These are phyloP conservation scores for Triplophysa tibetana DNA, from an alignment of 2,113 vertebrate species.

Conservation along the genomic window DNA sequence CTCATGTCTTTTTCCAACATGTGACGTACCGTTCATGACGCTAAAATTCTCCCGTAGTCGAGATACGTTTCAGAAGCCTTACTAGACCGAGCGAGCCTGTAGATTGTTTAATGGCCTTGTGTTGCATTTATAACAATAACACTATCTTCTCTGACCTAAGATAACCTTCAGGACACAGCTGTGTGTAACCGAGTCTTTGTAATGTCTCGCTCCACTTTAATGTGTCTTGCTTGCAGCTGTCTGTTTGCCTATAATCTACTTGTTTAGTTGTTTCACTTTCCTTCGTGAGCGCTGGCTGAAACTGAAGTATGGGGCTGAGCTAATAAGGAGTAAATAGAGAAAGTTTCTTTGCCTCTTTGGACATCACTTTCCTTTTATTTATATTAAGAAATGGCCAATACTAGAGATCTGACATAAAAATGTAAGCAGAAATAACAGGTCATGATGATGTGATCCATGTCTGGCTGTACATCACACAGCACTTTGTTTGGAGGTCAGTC, in stretches of 20 bases:
- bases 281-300: too few relatives aligned
- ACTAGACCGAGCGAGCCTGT: not conserved
- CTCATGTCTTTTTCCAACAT: too few relatives aligned
- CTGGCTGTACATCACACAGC: conserved; percentile 30
- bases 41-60: not conserved
- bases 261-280: not conserved
- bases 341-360: not conserved
- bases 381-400: not conserved
- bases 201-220: not conserved
- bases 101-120: conserved; percentile 1
- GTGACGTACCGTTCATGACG: too few relatives aligned
- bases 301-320: too few relatives aligned
- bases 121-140: conserved; percentile 29
- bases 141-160: conserved; percentile 28
- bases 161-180: conserved; percentile 8
- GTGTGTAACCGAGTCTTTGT: conserved; percentile 13
- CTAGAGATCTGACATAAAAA: not conserved
- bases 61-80: not conserved
- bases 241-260: not conserved
- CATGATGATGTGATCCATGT: not conserved
- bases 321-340: conserved; percentile 10
- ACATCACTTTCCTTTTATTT: conserved; percentile 18
- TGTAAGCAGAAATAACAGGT: conserved; percentile 9
- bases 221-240: not conserved
- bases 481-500: not conserved